Conservation (phyloP, 1,140 invertebrate genomes). For the Theocolax elegans region DNA sequence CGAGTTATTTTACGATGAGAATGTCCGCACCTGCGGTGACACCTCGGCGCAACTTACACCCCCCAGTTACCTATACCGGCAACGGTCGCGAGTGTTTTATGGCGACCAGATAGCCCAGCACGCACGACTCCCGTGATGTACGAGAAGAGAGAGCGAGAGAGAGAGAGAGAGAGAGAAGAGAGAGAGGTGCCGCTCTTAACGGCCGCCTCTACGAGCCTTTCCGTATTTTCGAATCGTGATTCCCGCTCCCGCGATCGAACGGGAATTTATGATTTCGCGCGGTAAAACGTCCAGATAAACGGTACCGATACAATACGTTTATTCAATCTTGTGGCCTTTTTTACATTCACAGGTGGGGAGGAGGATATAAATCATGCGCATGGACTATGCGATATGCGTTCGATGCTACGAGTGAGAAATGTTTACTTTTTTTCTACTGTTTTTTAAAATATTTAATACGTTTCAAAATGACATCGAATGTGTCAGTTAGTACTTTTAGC, state of each 20-base stretch:
- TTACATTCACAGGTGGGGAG: background rate
- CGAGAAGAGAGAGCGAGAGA: background rate
- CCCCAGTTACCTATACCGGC: constrained; percentile 43
- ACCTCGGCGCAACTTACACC: constrained; percentile 52
- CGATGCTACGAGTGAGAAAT: no score
- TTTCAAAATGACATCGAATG: no score
- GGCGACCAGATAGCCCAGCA: constrained; percentile 57
- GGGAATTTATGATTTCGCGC: constrained; percentile 17
- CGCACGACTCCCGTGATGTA: constrained; percentile 46
- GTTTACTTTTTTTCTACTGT: no score
- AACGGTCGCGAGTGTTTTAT: constrained; percentile 55
- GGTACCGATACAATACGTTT: constrained; percentile 17
- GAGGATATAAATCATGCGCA: background rate
- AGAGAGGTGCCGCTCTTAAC: constrained; percentile 8
- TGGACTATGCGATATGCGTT: no score
- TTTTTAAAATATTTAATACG: no score
- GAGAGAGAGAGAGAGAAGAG: background rate
- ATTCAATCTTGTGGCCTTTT: background rate
- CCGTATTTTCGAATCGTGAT: constrained; percentile 17
- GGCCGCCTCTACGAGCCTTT: background rate
- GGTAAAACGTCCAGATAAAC: constrained; percentile 2
- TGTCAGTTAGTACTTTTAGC: no score
- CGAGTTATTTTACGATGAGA: constrained; percentile 65
- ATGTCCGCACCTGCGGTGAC: constrained; percentile 65
- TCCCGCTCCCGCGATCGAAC: background rate